These are phyloP conservation scores for Neoaliturus tenellus DNA, from an alignment of 2,888 invertebrate genomes.

Conservation along the genomic window DNA sequence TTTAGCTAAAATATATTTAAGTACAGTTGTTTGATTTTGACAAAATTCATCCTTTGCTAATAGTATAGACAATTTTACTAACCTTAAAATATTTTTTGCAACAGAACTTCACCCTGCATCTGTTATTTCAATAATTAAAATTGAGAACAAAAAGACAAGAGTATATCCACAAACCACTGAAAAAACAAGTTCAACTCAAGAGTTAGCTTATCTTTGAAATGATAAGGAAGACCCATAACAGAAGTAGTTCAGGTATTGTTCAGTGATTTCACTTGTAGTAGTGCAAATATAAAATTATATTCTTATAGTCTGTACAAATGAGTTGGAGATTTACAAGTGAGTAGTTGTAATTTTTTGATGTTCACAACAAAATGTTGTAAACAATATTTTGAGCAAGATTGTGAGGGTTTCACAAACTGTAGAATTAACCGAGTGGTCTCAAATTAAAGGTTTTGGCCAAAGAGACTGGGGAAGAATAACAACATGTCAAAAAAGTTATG, in stretches of 20 bases:
- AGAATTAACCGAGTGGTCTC: too few relatives aligned
- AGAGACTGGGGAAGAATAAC: too few relatives aligned
- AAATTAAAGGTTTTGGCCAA: too few relatives aligned
- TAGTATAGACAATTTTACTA: background rate
- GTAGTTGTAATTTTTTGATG: background rate
- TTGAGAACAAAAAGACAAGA: constrained; percentile 4
- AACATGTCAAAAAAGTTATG: too few relatives aligned
- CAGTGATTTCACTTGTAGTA: background rate
- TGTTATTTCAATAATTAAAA: background rate
- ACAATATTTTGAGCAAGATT: too few relatives aligned
- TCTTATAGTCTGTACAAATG: constrained; percentile 2
- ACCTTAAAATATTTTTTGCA: background rate
- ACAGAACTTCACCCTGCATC: background rate
- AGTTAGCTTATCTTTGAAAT: background rate
- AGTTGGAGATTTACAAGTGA: constrained; percentile 3
- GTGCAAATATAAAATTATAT: background rate
- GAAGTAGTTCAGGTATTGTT: constrained; percentile 22
- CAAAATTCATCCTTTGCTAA: too few relatives aligned
- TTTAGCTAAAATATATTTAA: too few relatives aligned
- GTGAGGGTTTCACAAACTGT: too few relatives aligned
- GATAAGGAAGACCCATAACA: background rate
- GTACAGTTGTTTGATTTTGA: too few relatives aligned
- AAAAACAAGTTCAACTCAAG: background rate
- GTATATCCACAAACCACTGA: background rate
- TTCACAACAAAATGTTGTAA: too few relatives aligned